phyloP scores from a whole-genome alignment of 2,797 vertebrate genomes.

The Mormyrus hasselquistii region DNA sequence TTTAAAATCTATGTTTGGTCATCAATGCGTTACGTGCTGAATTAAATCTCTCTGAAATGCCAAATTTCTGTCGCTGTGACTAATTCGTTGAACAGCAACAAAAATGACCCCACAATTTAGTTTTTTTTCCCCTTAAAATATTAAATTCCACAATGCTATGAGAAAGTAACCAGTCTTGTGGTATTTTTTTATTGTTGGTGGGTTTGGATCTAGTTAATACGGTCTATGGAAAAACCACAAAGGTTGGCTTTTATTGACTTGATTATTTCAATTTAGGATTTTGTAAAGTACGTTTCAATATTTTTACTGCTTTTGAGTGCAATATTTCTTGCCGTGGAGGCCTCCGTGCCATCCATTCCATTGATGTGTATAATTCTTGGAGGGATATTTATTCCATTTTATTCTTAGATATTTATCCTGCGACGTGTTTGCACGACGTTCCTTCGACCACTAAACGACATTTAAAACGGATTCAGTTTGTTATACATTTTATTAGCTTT shows the following conservation, averaged over 20 bases:
- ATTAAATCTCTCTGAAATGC: not conserved
- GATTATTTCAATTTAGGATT: not conserved
- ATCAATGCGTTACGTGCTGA: not conserved
- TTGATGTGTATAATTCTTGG: not conserved
- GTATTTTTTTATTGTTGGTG: not conserved
- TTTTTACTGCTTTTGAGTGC: not conserved
- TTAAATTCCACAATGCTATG: not conserved
- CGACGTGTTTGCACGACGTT: not conserved
- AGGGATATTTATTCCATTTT: not conserved
- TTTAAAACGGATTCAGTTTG: not conserved
- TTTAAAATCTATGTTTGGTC: slow-evolving; percentile 1
- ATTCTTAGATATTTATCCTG: not conserved
- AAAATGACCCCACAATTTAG: not conserved
- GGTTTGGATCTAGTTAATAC: not conserved
- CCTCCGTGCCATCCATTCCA: not conserved
- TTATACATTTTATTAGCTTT: not conserved
- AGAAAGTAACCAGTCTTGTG: not conserved
- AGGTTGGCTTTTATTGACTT: not conserved
- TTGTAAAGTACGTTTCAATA: not conserved
- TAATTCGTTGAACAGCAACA: not conserved
- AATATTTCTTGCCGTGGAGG: not conserved
- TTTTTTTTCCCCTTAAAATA: not conserved
- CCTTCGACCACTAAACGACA: not conserved
- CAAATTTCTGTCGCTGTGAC: not conserved
- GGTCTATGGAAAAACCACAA: not conserved